Percentiles rank a stretch among this genome's conserved stretches.
These are phyloP conservation scores for Lepidonotus clava DNA, from an alignment of 2,888 invertebrate genomes.

Conservation along the genomic window DNA sequence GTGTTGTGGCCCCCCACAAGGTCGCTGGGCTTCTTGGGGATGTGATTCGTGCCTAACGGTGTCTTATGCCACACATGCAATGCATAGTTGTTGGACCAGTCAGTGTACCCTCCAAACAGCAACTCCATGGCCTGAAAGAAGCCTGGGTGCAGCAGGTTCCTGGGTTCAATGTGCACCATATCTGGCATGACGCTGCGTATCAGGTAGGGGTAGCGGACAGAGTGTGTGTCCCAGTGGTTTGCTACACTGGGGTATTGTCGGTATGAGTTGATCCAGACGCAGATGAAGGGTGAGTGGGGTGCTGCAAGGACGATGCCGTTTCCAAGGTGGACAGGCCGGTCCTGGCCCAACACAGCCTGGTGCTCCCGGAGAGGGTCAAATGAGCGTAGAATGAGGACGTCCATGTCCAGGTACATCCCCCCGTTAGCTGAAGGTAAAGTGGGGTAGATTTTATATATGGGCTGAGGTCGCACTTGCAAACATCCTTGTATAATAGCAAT, in stretches of 20 bases:
- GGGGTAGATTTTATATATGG: too few relatives aligned
- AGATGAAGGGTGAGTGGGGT: constrained; percentile 18
- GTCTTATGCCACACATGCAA: constrained; percentile 19
- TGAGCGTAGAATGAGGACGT: constrained; percentile 60
- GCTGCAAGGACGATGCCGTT: constrained; percentile 39
- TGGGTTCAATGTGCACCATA: constrained; percentile 12
- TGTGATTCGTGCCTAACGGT: too few relatives aligned
- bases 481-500: too few relatives aligned
- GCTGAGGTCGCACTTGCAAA: too few relatives aligned
- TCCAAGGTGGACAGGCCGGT: neutral
- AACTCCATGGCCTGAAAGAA: neutral
- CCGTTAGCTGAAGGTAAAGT: constrained; percentile 63
- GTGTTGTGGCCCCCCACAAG: neutral
- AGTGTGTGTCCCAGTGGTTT: constrained; percentile 31
- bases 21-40: neutral
- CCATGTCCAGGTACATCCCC: constrained; percentile 65
- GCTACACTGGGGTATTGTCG: constrained; percentile 8
- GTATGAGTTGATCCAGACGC: constrained; percentile 47
- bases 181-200: neutral
- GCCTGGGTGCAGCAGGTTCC: neutral
- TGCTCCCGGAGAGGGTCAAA: constrained; percentile 58
- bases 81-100: constrained; percentile 29
- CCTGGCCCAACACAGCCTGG: constrained; percentile 59
- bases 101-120: neutral
- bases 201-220: neutral